Evolutionary conservation across 2,888 invertebrate species (phyloP), one percentile per base, ranked within the genome.

Genomic region (Bursaphelenchus okinawaensis): DNA sequence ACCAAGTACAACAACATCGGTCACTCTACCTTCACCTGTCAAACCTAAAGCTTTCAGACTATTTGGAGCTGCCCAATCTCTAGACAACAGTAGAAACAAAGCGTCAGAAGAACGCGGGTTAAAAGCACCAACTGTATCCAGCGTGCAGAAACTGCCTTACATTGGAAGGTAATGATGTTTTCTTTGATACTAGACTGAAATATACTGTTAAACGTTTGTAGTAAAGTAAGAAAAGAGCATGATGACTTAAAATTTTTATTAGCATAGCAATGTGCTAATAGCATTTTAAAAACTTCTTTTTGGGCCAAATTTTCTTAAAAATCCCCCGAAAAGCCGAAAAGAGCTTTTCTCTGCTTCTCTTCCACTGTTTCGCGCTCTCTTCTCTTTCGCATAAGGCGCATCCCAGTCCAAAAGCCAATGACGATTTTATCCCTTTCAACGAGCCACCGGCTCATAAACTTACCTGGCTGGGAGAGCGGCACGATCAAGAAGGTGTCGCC

Each of bases 381-480:
- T 40, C 12, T 40, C 40, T n/a, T n/a, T 40, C 40, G 40, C 40
- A 12, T n/a, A n/a, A 40, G 3, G 3, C 40, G 16, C 16, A 16
- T 16, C 40, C 40, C 40, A 40, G 2, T 40, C n/a, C 40, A 16
- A 16, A 16, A 16, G 16, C 40, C 16, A 40, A 6, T n/a, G 6
- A 1, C n/a, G 1, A 40, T 16, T 16, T 12, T 40, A n/a, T 16
- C 40, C 40, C 40, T 40, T 40, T 40, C 40, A 12, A 40, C 40
- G 12, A n/a, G 40, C 40, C 40, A 52, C 40, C 24, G 26, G 0
- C 66, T 64, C 69, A 66, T 70, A 72, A 73, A 84, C 88, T 89
- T 88, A 89, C 89, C 88, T 88, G 87, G 88, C 88, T 88, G 85
- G 88, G 88, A 87, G 88, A 87, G 85, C 84, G 87, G 87, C 87